Conservation (phyloP, 2,888 invertebrate species). For the Ptilodon capucinus region DNA sequence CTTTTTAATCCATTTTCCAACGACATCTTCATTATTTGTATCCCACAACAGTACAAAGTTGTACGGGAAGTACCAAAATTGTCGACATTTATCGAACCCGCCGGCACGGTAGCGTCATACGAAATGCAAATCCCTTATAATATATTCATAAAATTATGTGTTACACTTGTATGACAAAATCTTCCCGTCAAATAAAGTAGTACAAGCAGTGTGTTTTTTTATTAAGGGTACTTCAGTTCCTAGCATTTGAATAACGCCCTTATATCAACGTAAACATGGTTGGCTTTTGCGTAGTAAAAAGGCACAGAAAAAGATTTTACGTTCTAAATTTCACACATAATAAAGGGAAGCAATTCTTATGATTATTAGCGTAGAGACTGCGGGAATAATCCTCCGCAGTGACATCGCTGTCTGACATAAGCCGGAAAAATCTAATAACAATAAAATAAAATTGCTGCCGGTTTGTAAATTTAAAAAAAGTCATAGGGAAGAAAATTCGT, state of each 20-base stretch:
- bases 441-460: slow-evolving; percentile 81
- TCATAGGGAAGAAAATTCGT: slow-evolving; percentile 77
- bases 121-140: slow-evolving; percentile 65
- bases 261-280: slow-evolving; percentile 41
- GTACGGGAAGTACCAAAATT: slow-evolving; percentile 29
- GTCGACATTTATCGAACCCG: slow-evolving; percentile 41
- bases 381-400: slow-evolving; percentile 78
- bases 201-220: slow-evolving; percentile 59
- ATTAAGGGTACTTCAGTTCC: slow-evolving; percentile 43
- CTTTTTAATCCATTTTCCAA: slow-evolving; percentile 74
- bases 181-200: slow-evolving; percentile 60
- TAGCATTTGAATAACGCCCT: slow-evolving; percentile 45
- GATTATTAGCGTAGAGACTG: slow-evolving; percentile 80
- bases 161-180: slow-evolving; percentile 66
- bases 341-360: slow-evolving; percentile 81
- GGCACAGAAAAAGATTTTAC: slow-evolving; percentile 57
- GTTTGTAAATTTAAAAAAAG: slow-evolving; percentile 81
- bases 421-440: slow-evolving; percentile 83
- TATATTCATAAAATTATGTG: slow-evolving; percentile 72
- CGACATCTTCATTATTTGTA: slow-evolving; percentile 79
- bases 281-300: slow-evolving; percentile 37
- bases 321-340: slow-evolving; percentile 80
- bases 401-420: slow-evolving; percentile 78
- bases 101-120: slow-evolving; percentile 34
- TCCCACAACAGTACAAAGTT: slow-evolving; percentile 34